Percentiles rank a stretch among this genome's conserved stretches.
These are phyloP conservation scores for Dendroctonus valens DNA, from an alignment of 1,140 invertebrate genomes.

Conservation along the genomic window DNA sequence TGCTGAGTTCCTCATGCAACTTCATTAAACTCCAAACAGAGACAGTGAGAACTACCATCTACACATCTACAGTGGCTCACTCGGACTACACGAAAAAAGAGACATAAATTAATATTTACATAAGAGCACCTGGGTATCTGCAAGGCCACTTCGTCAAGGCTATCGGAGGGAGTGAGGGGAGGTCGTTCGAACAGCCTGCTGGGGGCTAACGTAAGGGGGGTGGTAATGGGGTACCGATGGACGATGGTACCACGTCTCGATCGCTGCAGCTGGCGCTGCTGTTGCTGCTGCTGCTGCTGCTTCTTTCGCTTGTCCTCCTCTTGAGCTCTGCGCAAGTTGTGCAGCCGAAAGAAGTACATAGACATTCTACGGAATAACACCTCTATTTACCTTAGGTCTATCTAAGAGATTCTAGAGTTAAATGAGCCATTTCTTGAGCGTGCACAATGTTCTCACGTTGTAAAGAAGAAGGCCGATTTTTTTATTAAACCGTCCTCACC, in stretches of 20 bases:
- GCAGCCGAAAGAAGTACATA: constrained; percentile 91
- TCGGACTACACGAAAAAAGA: background rate
- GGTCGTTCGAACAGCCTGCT: constrained; percentile 79
- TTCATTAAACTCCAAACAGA: too few relatives aligned
- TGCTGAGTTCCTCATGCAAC: too few relatives aligned
- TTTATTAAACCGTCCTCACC: too few relatives aligned
- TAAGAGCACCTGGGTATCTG: constrained; percentile 81
- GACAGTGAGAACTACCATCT: too few relatives aligned
- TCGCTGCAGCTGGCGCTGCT: constrained; percentile 50
- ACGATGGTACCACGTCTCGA: constrained; percentile 47
- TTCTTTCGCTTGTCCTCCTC: constrained; percentile 58
- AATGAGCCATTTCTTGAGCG: too few relatives aligned
- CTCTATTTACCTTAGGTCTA: too few relatives aligned
- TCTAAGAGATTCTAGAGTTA: too few relatives aligned
- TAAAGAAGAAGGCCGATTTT: too few relatives aligned
- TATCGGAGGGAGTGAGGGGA: constrained; percentile 80
- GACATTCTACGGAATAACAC: constrained; percentile 65
- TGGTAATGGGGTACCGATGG: constrained; percentile 46
- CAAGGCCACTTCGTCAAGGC: constrained; percentile 85
- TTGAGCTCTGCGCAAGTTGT: constrained; percentile 82
- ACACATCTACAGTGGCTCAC: too few relatives aligned
- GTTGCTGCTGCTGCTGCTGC: constrained; percentile 57
- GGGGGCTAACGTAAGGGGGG: constrained; percentile 63
- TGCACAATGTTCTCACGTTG: too few relatives aligned
- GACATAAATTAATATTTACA: constrained; percentile 38